Evolutionary conservation across 2,113 vertebrate species (phyloP), one percentile per base, ranked within the genome.

Genomic region (Rallus limicola): DNA sequence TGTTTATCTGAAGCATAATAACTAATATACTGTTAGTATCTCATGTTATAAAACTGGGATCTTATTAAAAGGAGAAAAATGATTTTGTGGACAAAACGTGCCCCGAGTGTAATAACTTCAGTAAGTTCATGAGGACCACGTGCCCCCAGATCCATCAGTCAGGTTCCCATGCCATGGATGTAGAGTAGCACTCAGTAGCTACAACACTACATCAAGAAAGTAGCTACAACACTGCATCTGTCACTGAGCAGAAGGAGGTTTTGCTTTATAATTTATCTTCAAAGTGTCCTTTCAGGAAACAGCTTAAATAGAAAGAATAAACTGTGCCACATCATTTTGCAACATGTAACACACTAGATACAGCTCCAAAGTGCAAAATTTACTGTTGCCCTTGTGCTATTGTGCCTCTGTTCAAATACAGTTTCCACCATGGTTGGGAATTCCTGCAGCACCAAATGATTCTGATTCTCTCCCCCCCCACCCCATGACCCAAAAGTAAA

Each of bases 61-160:
- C 17, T 36, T 79, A 59, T 50, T 79, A 60, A 65, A 65, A 75
- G 62, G n/a, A 83, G 46, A 63, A 78, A 92, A 90, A 93, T 18
- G 15, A 86, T 38, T 60, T 68, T 90, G 63, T 38, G 36, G 59
- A 10, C 8, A 18, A 82, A 82, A 62, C 4, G 48, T 87, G 50
- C 21, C 50, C 25, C 34, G 46, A 50, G 10, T 86, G 50, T 20
- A 55, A 52, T 31, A 24, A 64, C 8, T 62, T 38, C 10, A 7
- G 3, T 6, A 25, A 40, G 7, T 78, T 59, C 7, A 25, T 3
- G 0, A 38, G 68, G 40, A 46, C 19, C 15, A 9, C n/a, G 3
- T 74, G 46, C 46, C 40, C 7, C 23, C 36, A 16, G 15, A 20
- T 76, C 40, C 31, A 10, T 33, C 63, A 21, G 25, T 7, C 12